Evolutionary conservation across 30 jellyfish, hydroid and myxozoan genomes (phyloP), one percentile per base, ranked within the genome.

Genomic region (Chironex yamaguchii): DNA sequence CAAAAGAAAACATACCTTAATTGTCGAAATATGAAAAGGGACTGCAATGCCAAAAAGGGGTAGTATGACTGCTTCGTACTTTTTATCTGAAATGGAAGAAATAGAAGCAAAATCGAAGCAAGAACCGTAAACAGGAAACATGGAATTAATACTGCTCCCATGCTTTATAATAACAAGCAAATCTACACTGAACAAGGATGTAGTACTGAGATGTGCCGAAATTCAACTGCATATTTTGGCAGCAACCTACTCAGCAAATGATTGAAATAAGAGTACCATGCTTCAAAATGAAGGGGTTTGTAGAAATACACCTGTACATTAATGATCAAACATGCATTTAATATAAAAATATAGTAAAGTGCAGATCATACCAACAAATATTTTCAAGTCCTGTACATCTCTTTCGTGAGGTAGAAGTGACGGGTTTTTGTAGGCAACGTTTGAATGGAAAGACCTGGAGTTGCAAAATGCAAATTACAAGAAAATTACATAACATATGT

Each of bases 21-120:
- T 92, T 26, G 98, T 90, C 14, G 99, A 96, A 9, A 96, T 96
- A 63, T 96, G 99, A 71, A 96, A 96, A 1, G 99, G 99, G 1
- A 90, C 93, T n/a, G 99, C 88, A 58, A 96, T 71, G 42, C 98
- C 99, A 27, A 95, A 91, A 17, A 96, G 88, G 11, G 99, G 99
- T 1, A 96, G 85, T 33, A 96, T 87, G 77, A 96, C 63, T 0
- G 98, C 97, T 53, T 96, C 99, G 68, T 80, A 88, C 76, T 90
- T 96, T 33, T 84, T 79, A 52, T 94, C 99, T 94, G 88, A 66
- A 87, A 82, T 36, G 0, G 51, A 58, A 67, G 33, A 52, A 62
- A 74, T n/a, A 42, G 17, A 42, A 42, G 58, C 13, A 6, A 42
- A 42, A 42, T 42, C 9, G 13, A 42, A 42, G 13, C 17, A 42